Evolutionary conservation across 2,797 vertebrate species (phyloP), one percentile per base, ranked within the genome.

Genomic region (Gambusia yucatana): DNA sequence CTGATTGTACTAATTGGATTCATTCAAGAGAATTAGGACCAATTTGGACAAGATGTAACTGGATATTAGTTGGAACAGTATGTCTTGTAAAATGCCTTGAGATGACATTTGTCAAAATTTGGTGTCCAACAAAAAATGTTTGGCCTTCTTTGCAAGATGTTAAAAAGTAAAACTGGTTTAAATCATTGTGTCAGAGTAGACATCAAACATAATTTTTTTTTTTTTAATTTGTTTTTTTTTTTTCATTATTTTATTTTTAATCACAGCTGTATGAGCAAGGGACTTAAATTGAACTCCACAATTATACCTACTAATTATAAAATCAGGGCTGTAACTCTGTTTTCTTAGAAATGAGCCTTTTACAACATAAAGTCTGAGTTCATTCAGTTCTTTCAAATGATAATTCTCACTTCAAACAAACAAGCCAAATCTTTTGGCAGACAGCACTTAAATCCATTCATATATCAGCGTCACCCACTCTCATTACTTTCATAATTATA

Each of bases 331-430:
- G 83, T 91, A 88, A 84, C 89, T 91, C 84, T 79, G 77, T 84
- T 82, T 82, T 25, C 77, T 55, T 82, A 86, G 90, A 89, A 84
- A 85, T 86, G 89, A 93, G 87, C 87, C 83, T 84, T 78, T 39
- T 73, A 76, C 55, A 88, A 16, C 57, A 84, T 87, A 63, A 78
- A 84, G 57, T 89, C 74, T 4, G 85, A 77, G 76, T 91, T 92
- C 76, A 84, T n/a, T 69, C 67, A 83, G 79, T 91, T 89, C 81
- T 87, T 86, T 85, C 81, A 86, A 84, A 90, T 86, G 63, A 84
- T 85, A 89, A 91, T 85, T 75, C 76, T 86, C 73, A 77, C 84
- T 87, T 93, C 79, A 92, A 90, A 91, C 72, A 90, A 84, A 86
- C 82, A 85, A 71, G 77, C 63, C 36, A 80, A 46, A 71, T 72